Conservation (phyloP, 2,113 vertebrate species). For the Galemys pyrenaicus region DNA sequence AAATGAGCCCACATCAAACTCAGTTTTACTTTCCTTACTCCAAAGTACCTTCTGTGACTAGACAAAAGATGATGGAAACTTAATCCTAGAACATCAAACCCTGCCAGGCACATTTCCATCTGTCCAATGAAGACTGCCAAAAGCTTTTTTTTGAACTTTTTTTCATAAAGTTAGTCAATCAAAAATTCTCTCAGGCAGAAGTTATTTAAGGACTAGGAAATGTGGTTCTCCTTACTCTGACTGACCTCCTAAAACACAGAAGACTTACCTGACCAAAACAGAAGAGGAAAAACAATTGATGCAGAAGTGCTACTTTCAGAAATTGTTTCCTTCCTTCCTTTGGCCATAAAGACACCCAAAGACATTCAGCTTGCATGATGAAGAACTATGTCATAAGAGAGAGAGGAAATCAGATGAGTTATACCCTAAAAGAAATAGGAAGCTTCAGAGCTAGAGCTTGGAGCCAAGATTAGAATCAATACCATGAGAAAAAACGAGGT, state of each 20-base stretch:
- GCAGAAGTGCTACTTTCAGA: background rate
- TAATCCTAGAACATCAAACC: constrained; percentile 75
- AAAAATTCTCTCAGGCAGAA: constrained; percentile 68
- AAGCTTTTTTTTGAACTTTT: constrained; percentile 46
- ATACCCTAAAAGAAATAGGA: background rate
- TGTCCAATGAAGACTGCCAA: constrained; percentile 76
- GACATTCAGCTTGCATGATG: background rate
- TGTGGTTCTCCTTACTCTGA: background rate
- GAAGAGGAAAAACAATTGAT: constrained; percentile 28
- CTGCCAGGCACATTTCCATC: constrained; percentile 79
- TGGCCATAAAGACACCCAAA: background rate
- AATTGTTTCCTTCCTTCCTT: constrained; percentile 35
- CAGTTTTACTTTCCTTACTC: constrained; percentile 71
- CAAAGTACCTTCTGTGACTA: constrained; percentile 78
- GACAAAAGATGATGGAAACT: constrained; percentile 79
- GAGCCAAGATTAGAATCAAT: background rate
- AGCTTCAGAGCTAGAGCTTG: background rate
- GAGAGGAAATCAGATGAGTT: background rate
- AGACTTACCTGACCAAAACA: constrained; percentile 27
- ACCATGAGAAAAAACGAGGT: background rate
- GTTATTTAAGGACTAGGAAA: constrained; percentile 66
- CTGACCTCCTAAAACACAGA: background rate
- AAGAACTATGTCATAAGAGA: background rate
- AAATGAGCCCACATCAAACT: constrained; percentile 74
- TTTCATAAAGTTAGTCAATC: constrained; percentile 65